Evolutionary conservation across 2,888 invertebrate genomes (phyloP), one percentile per base, ranked within the genome.

Genomic region (Heliothis peltigera): DNA sequence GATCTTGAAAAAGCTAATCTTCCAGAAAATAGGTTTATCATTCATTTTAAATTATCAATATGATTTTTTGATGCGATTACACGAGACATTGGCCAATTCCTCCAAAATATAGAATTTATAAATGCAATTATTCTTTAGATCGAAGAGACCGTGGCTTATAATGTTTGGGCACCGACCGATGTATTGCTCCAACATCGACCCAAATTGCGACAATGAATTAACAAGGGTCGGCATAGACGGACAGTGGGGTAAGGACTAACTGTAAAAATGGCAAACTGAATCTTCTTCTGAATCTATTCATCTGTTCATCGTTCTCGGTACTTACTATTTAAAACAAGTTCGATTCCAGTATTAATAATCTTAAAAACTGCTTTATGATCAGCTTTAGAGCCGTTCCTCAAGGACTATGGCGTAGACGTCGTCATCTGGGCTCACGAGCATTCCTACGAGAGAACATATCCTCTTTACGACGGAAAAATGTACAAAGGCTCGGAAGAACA

Each of bases 351-450:
- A 25, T 25, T 0, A 25, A 5, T 7, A 7, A 25, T 6, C 6
- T 15, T 42, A 17, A 17, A 42, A 42, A 17, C 42, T 17, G 2
- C 17, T 42, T 8, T 42, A 42, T n/a, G 2, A 17, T 42, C 61
- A 47, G 10, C 8, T 12, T 3, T 52, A 21, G 52, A 52, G 92
- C 95, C 97, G 32, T 91, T 99, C 22, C 97, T 99, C 84, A 97
- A 97, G 86, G 95, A 98, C 73, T 97, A 97, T 89, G 98, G 98
- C 55, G 99, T 99, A n/a, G 99, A 99, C 95, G 90, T 99, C 57
- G 97, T 97, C 86, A 94, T 99, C 57, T 99, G 99, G 98, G 99
- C 99, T 0, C 99, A 99, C 89, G 99, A 99, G 89, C 99, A 99
- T 92, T 98, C 98, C 42, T 99, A 99, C 89, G 99, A 99, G 92